Evolutionary conservation across 2,797 vertebrate genomes (phyloP), one percentile per base, ranked within the genome.

Genomic region (Sebastes wilsoni): DNA sequence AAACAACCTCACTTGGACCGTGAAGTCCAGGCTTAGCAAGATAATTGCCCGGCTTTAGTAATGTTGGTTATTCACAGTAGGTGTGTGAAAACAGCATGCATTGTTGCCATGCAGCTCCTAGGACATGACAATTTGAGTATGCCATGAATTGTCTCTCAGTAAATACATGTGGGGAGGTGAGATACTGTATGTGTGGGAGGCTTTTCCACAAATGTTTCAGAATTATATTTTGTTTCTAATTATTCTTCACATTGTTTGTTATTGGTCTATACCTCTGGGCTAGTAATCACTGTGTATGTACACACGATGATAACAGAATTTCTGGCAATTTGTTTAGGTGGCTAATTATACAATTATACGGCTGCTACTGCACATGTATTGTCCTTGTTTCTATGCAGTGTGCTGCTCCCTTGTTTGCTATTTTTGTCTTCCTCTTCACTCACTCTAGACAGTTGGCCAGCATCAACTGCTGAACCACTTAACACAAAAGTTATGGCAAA

Each of bases 381-480:
- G 90, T 89, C 82, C 88, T 92, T 89, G 88, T 91, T 85, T 82
- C 69, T 36, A 14, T 83, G 87, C 80, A 77, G 64, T 25, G 60
- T 77, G 58, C 75, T 81, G 84, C 85, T 88, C 86, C 80, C 81
- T 81, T 77, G 68, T 80, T 83, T 80, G 75, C 92, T 93, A 92
- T 95, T 94, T 94, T 75, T 3, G 20, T 87, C 82, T 76, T 81
- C 79, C 87, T 92, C 91, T 89, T 93, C 87, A 88, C 85, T 95
- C 92, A 92, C 80, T 82, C 84, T 70, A 90, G 91, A 92, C 89
- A 93, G 90, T 72, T 88, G 71, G 88, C 78, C 82, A 83, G 66
- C 82, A 62, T 85, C 73, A 74, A 88, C 82, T 67, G 54, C 67
- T 81, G 79, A 91, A 85, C 79, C 59, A 66, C 70, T 54, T 34